Evolutionary conservation across 1,140 invertebrate species (phyloP), one percentile per base, ranked within the genome.

Genomic region (Panagrolaimus sp.): DNA sequence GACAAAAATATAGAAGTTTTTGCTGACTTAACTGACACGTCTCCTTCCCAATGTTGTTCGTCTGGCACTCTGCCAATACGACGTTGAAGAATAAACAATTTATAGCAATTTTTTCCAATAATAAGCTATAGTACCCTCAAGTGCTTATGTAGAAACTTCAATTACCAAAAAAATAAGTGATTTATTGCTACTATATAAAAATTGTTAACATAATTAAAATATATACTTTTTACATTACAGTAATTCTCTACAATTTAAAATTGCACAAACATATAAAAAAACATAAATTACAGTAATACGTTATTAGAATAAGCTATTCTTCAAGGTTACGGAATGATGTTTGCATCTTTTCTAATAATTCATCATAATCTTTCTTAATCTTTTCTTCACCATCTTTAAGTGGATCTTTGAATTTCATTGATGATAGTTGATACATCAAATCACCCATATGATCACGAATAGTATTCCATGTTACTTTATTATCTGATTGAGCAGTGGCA

Each of bases 321-420:
- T 98, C 96, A 83, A 99, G 87, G 87, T 97, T 97, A 84, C 96
- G 90, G 88, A 98, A 99, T 77, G 92, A 91, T 81, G 92, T 91
- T 80, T 93, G 91, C 86, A 96, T 93, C 81, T 93, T 91, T 86
- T 97, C 93, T 70, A 93, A 87, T 25, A 96, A 84, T 82, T 95
- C 92, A 81, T 97, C 95, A 83, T 93, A 98, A 80, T 98, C 93
- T 57, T 91, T 89, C 84, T 92, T 92, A 84, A 99, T 96, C 86
- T 98, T 97, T 2, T 89, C 88, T 84, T 99, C 95, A 45, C 94
- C 94, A 74, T 98, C 94, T 87, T 95, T 95, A 9, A 94, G 90
- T 45, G 96, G 95, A 86, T 98, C 92, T 89, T 96, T 98, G 88
- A 99, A 99, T 86, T 99, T 99, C 96, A 98, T 99, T 79, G 92